A percentile compares a stretch with the other conserved stretches of the same genome.
Conservation (phyloP, 1,140 invertebrate genomes). For the Brachionus koreanus region DNA sequence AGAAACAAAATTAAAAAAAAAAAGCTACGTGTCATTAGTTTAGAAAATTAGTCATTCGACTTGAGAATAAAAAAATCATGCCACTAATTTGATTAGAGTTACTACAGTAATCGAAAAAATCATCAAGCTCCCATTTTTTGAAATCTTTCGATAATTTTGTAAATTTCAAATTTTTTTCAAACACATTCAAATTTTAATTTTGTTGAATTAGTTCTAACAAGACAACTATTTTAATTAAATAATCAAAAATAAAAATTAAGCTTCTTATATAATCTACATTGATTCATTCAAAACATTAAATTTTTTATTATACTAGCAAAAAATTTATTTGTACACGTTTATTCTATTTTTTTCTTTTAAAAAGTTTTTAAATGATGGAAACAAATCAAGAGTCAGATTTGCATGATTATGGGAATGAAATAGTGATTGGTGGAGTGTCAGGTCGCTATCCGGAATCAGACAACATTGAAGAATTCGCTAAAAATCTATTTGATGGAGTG, state of each 20-base stretch:
- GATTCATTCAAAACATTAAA: background rate
- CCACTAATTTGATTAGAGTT: background rate
- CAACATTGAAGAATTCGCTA: conserved; percentile 79
- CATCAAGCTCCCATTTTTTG: background rate
- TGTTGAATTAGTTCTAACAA: background rate
- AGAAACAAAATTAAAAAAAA: too few relatives aligned
- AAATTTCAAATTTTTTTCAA: background rate
- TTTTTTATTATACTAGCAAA: too few relatives aligned
- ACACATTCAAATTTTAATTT: background rate
- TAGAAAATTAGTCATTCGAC: background rate
- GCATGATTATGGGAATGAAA: conserved; percentile 60
- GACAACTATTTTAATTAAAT: background rate
- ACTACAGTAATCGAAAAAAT: background rate
- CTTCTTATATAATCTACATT: background rate
- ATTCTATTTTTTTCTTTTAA: too few relatives aligned
- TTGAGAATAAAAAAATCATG: background rate
- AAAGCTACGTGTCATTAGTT: background rate
- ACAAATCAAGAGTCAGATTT: background rate
- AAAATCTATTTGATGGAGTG: conserved; percentile 75
- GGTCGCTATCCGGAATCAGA: conserved; percentile 81
- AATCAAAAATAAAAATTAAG: background rate
- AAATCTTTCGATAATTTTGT: background rate
- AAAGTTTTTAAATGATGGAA: too few relatives aligned
- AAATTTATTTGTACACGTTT: too few relatives aligned
- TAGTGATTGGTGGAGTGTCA: conserved; percentile 82